Percentiles rank a stretch among this genome's conserved stretches.
Evolutionary conservation across 2,888 invertebrate species (phyloP).

Genomic region (Cephus rjabovi): DNA sequence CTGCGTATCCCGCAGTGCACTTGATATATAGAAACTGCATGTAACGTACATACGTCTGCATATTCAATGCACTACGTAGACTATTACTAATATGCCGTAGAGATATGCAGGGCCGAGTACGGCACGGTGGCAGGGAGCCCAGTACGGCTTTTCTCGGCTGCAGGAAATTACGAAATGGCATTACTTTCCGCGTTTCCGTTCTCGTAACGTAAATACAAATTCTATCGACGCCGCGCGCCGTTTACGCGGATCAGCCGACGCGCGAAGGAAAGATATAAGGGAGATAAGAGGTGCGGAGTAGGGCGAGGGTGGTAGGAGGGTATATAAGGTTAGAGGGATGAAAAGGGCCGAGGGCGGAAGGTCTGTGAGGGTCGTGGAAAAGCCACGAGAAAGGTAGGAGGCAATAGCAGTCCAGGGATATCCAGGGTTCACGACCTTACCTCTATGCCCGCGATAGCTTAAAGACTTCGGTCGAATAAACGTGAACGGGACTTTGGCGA

Average conservation of each 20-base stretch:
- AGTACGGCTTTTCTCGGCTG: constrained; percentile 35
- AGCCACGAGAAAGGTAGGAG: neutral
- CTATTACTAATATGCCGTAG: neutral
- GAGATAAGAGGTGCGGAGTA: neutral
- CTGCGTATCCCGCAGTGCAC: neutral
- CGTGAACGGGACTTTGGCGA: neutral
- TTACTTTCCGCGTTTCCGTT: constrained; percentile 54
- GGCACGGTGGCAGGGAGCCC: neutral
- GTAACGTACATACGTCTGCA: neutral
- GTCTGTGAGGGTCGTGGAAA: neutral
- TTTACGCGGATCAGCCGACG: constrained; percentile 43
- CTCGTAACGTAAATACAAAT: constrained; percentile 48
- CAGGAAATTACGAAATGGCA: constrained; percentile 58
- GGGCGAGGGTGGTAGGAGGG: constrained; percentile 15
- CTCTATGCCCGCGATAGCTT: neutral
- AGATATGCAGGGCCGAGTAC: neutral
- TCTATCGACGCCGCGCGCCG: constrained; percentile 47
- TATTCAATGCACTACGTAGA: neutral
- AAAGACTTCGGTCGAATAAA: neutral
- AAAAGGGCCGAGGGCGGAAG: neutral
- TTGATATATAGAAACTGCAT: neutral
- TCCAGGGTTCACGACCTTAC: neutral
- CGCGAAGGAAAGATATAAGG: neutral
- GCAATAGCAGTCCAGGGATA: neutral
- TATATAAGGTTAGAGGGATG: neutral